These are phyloP conservation scores for Tachyglossus aculeatus DNA, from an alignment of 2,797 vertebrate genomes.

Conservation along the genomic window DNA sequence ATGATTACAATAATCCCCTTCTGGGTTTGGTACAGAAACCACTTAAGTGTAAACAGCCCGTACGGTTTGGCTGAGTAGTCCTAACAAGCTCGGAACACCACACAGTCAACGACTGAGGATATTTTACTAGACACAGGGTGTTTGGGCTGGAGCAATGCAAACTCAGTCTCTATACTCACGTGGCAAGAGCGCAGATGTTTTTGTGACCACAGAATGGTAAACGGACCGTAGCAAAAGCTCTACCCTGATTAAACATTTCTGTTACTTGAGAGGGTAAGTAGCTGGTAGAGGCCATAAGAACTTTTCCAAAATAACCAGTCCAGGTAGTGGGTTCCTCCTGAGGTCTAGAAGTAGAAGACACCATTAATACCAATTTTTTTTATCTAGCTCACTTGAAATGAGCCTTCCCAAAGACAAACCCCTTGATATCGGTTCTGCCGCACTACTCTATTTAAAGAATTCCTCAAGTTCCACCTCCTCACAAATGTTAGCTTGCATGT, in stretches of 20 bases:
- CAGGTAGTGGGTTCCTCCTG: slow-evolving; percentile 97
- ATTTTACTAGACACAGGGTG: rapidly evolving
- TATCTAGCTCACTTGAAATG: slow-evolving; percentile 8
- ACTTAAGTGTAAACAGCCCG: background rate
- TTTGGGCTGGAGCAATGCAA: rapidly evolving
- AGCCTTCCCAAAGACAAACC: background rate
- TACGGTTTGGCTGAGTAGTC: background rate
- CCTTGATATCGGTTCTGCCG: background rate
- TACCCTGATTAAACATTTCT: slow-evolving; percentile 98
- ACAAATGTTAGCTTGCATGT: background rate
- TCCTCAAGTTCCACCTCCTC: rapidly evolving
- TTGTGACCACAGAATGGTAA: slow-evolving; percentile 98
- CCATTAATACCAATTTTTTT: background rate
- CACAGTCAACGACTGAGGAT: background rate
- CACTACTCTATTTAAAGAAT: too few relatives aligned
- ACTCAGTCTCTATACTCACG: slow-evolving; percentile 77
- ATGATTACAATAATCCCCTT: rapidly evolving
- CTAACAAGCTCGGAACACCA: background rate
- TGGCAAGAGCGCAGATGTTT: slow-evolving; percentile 95
- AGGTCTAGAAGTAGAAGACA: slow-evolving; percentile 75
- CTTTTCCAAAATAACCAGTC: slow-evolving; percentile 96
- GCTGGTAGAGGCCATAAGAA: slow-evolving; percentile 95
- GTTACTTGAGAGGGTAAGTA: slow-evolving; percentile 97
- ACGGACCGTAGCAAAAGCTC: slow-evolving; percentile 96
- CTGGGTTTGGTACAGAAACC: rapidly evolving